phyloP scores from a whole-genome alignment of 2,113 vertebrate genomes.

The Orientallactaga bullata region DNA sequence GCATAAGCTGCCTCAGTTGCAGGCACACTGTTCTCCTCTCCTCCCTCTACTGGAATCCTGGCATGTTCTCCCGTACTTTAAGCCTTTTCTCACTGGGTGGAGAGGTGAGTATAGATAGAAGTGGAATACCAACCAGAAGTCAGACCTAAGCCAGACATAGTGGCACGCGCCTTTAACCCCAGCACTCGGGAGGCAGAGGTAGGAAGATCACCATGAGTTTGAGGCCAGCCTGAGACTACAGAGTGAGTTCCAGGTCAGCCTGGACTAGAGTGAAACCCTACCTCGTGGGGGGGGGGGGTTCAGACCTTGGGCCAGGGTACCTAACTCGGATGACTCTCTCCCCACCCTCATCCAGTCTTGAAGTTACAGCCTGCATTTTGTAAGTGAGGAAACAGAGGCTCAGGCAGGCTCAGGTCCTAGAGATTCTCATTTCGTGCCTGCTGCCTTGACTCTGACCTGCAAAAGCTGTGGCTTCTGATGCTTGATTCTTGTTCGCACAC shows the following conservation, averaged over 20 bases:
- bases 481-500: neutral
- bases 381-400: neutral
- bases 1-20: neutral
- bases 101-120: neutral
- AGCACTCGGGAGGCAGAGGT: too few species aligned
- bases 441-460: neutral
- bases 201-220: too few species aligned
- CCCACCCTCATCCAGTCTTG: neutral
- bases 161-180: too few species aligned
- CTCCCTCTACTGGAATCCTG: neutral
- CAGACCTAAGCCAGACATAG: neutral
- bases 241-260: too few species aligned
- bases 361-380: conserved; percentile 1
- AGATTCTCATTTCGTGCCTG: neutral
- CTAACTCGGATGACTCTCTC: neutral
- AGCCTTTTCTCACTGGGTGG: neutral
- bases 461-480: neutral
- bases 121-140: neutral
- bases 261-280: too few species aligned
- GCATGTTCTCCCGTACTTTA: neutral
- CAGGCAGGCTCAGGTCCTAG: neutral
- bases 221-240: too few species aligned
- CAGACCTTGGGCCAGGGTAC: neutral
- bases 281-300: too few species aligned
- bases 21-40: neutral